Evolutionary conservation across 2,113 vertebrate genomes (phyloP).

Genomic region (Scolopax mira): DNA sequence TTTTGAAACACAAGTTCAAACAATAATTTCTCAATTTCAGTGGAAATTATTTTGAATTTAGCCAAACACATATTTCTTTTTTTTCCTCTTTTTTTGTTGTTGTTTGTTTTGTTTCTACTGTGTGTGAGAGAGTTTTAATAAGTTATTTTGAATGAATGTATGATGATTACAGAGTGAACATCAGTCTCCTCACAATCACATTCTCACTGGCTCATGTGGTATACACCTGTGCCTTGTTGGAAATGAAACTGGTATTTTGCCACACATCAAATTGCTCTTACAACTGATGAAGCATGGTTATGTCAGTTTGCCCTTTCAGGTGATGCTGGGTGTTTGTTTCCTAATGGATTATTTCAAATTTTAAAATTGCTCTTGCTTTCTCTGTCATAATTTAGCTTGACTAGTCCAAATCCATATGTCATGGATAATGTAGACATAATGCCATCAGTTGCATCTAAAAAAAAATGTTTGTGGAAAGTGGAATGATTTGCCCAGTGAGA

Average conservation of each 20-base stretch:
- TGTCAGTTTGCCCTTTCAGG: conserved; percentile 12
- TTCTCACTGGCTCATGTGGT: not conserved
- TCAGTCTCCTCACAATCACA: not conserved
- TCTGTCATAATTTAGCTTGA: not conserved
- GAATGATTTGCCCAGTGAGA: conserved; percentile 25
- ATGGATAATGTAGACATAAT: not conserved
- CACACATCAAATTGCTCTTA: not conserved
- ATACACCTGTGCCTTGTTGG: conserved; percentile 34
- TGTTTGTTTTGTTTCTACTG: not conserved
- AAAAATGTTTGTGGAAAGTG: conserved; percentile 39
- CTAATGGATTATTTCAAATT: not conserved
- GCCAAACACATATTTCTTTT: not conserved
- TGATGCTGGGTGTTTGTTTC: conserved; percentile 1
- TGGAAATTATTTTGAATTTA: not conserved
- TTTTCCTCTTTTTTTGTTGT: too few species aligned
- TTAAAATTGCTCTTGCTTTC: conserved; percentile 22
- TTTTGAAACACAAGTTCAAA: not conserved
- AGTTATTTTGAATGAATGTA: not conserved
- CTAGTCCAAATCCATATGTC: not conserved
- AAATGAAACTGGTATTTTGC: not conserved
- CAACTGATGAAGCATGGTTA: conserved; percentile 2
- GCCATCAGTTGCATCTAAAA: not conserved
- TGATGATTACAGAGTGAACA: not conserved
- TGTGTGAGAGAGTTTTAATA: not conserved
- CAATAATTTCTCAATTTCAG: not conserved